These are phyloP conservation scores for Drosophila varians DNA, from an alignment of 1,140 invertebrate genomes.

Conservation along the genomic window DNA sequence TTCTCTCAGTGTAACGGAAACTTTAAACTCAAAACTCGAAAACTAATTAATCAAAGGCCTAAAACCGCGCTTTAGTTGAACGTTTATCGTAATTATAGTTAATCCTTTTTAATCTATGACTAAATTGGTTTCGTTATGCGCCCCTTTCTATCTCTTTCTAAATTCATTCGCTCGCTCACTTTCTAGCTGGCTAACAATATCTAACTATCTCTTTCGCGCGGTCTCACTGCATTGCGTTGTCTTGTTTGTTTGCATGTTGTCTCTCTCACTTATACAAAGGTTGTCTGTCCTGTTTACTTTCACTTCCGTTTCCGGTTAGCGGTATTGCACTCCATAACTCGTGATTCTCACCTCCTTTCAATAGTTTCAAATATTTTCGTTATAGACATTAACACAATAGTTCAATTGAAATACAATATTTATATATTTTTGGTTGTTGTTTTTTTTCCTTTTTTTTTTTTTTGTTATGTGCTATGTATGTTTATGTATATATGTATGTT, in stretches of 20 bases:
- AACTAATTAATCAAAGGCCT: slow-evolving; percentile 28
- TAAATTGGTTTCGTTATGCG: slow-evolving; percentile 62
- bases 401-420: slow-evolving; percentile 57
- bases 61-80: slow-evolving; percentile 45
- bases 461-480: slow-evolving; percentile 12
- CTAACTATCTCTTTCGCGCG: slow-evolving; percentile 53
- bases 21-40: background rate
- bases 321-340: slow-evolving; percentile 37
- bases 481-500: slow-evolving; percentile 12
- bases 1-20: slow-evolving; percentile 18
- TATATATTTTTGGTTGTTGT: slow-evolving; percentile 18
- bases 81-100: slow-evolving; percentile 3
- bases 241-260: slow-evolving; percentile 37
- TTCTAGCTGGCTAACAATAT: slow-evolving; percentile 45
- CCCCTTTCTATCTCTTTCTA: slow-evolving; percentile 9
- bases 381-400: slow-evolving; percentile 65
- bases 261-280: background rate
- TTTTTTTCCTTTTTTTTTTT: background rate
- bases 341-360: slow-evolving; percentile 6
- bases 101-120: slow-evolving; percentile 36
- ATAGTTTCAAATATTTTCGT: slow-evolving; percentile 31
- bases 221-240: slow-evolving; percentile 51
- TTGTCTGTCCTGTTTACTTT: slow-evolving; percentile 15
- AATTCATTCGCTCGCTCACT: slow-evolving; percentile 2
- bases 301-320: slow-evolving; percentile 30